Percentiles rank a stretch among this genome's conserved stretches.
Evolutionary conservation across 1,140 invertebrate genomes (phyloP).

Genomic region (Coptotermes formosanus): DNA sequence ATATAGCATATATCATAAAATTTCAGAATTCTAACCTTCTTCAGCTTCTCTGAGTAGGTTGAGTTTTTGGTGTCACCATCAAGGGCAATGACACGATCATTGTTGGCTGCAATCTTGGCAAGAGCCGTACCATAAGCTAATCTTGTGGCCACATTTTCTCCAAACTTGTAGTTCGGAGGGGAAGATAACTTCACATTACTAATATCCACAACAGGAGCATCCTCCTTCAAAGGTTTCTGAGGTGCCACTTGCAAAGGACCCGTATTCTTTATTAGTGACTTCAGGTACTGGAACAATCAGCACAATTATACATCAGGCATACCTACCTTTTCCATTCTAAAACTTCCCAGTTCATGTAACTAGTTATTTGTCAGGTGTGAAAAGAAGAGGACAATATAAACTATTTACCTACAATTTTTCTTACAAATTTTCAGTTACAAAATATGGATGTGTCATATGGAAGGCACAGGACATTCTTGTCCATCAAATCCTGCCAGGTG

Average conservation of each 20-base stretch:
- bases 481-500: too few species aligned
- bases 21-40: slow-evolving; percentile 53
- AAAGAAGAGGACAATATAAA: too few species aligned
- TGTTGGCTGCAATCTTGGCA: slow-evolving; percentile 82
- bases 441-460: too few species aligned
- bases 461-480: too few species aligned
- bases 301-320: slow-evolving; percentile 4
- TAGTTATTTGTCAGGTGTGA: too few species aligned
- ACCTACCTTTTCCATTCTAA: too few species aligned
- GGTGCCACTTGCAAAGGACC: slow-evolving; percentile 57
- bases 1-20: too few species aligned
- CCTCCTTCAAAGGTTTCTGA: slow-evolving; percentile 64
- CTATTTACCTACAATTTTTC: too few species aligned
- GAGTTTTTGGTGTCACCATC: slow-evolving; percentile 99
- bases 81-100: slow-evolving; percentile 82
- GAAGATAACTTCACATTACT: slow-evolving; percentile 73
- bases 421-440: too few species aligned
- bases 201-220: slow-evolving; percentile 71
- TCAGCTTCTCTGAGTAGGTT: slow-evolving; percentile 92
- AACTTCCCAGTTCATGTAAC: too few species aligned
- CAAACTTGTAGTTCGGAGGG: slow-evolving; percentile 81
- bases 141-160: slow-evolving; percentile 85
- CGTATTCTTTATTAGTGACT: slow-evolving; percentile 62
- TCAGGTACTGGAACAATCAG: slow-evolving; percentile 57
- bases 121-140: slow-evolving; percentile 92